phyloP scores from a whole-genome alignment of 2,797 vertebrate genomes.

The Jordanella pulchra region DNA sequence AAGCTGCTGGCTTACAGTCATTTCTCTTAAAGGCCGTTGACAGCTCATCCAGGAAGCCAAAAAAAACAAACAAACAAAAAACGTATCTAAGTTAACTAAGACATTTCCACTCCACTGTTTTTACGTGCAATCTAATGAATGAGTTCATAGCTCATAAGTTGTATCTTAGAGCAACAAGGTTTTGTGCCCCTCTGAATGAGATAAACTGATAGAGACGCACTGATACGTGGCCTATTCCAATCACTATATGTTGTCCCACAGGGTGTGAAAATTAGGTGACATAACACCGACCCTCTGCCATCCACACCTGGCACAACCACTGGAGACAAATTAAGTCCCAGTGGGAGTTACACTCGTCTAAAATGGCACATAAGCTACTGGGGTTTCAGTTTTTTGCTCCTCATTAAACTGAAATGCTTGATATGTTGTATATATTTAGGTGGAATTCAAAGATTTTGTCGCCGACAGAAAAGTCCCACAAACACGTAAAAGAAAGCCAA shows the following conservation, averaged over 20 bases:
- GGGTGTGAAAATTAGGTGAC: conserved; percentile 56
- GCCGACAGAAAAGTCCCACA: too few relatives aligned
- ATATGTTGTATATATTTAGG: too few relatives aligned
- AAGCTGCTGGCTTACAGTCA: too few relatives aligned
- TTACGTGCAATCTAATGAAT: background rate
- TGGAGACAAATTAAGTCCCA: conserved; percentile 39
- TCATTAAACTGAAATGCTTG: too few relatives aligned
- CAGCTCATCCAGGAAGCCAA: too few relatives aligned
- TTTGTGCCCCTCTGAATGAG: conserved; percentile 25
- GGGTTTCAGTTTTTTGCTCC: too few relatives aligned
- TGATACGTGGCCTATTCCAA: conserved; percentile 5
- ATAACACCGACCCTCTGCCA: conserved; percentile 50
- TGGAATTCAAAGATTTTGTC: too few relatives aligned
- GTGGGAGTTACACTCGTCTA: conserved; percentile 17
- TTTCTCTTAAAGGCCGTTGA: too few relatives aligned
- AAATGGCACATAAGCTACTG: conserved; percentile 4
- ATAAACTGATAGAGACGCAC: conserved; percentile 14
- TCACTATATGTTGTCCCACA: conserved; percentile 29
- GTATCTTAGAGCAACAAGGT: conserved; percentile 30
- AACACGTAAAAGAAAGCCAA: too few relatives aligned
- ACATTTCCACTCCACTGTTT: too few relatives aligned
- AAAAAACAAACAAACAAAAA: too few relatives aligned
- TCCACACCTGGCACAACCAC: conserved; percentile 60
- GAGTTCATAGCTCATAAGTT: conserved; percentile 13
- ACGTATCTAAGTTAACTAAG: too few relatives aligned